These are phyloP conservation scores for Eclectus roratus DNA, from an alignment of 2,113 vertebrate species.

Conservation along the genomic window DNA sequence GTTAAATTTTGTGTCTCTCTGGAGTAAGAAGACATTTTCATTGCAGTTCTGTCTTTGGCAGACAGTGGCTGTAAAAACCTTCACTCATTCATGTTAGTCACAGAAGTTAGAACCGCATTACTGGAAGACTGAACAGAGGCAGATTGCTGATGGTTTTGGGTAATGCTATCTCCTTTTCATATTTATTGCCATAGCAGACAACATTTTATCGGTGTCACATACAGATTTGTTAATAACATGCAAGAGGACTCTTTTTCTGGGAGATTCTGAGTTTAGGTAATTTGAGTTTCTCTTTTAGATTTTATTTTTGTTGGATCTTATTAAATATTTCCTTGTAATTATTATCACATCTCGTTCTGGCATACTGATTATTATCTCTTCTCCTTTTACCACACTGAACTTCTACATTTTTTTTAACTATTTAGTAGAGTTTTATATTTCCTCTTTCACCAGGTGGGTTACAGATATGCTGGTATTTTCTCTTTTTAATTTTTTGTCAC, in stretches of 20 bases:
- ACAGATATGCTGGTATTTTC: neutral
- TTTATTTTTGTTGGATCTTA: neutral
- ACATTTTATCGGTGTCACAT: neutral
- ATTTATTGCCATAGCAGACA: conserved; percentile 21
- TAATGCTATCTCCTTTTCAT: conserved; percentile 8
- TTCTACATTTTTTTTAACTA: neutral
- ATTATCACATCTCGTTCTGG: neutral
- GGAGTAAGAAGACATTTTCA: conserved; percentile 29
- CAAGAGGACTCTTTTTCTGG: neutral
- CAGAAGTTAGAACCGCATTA: conserved; percentile 22
- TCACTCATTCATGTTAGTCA: conserved; percentile 26
- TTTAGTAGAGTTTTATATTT: neutral
- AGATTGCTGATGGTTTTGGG: neutral
- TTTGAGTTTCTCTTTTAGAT: neutral
- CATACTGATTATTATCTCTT: neutral
- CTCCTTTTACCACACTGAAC: neutral
- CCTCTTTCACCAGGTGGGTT: neutral
- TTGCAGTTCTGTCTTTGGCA: conserved; percentile 1
- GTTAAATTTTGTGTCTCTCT: conserved; percentile 44
- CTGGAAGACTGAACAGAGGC: neutral
- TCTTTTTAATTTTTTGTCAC: neutral
- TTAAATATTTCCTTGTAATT: neutral
- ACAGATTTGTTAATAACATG: neutral
- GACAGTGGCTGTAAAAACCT: conserved; percentile 25
- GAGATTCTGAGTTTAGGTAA: neutral